Base-by-base conservation (phyloP, 2,113 vertebrate genomes). In the Calidris pygmaea region DNA sequence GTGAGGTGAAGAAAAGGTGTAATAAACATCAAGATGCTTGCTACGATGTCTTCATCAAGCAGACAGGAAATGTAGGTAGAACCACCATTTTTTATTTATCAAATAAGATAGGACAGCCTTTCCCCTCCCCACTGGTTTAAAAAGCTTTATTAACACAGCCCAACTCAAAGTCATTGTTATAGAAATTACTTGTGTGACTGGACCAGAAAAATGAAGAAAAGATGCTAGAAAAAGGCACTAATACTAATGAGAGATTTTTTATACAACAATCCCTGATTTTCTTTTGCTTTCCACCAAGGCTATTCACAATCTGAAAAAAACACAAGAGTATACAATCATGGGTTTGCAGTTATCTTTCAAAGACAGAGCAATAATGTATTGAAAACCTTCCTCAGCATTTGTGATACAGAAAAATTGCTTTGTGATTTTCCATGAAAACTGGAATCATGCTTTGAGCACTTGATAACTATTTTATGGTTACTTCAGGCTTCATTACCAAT, bases 331-430 rank as follows among this genome's bases (percentile, higher is more conserved):
- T 1, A 5, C 10, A 18, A 65, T 73, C 9, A 41, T 68, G 20
- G 11, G 0, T 66, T 77, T 83, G 30, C 18, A 67, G 4, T 26
- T 76, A 30, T 14, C n/a, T 84, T 89, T 18, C 43, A 58, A 76
- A 58, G 58, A 12, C 23, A 48, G 52, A 45, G 4, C 55, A 35
- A 3, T 34, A 75, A 72, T 0, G 0, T 23, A 34, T n/a, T 30
- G 11, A 80, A 89, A 76, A 76, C 10, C 11, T 67, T 76, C 37
- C 39, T 65, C 26, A 39, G 60, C 23, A 7, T 26, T 6, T 83
- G 21, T 29, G 41, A 56, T 27, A 59, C 3, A 66, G 29, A 66
- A 60, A 37, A 80, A 67, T 34, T 45, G 26, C 21, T 20, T n/a
- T 13, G 19, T 21, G 22, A 34, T 77, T 73, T 89, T 87, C 66